These are phyloP conservation scores for Pelvicachromis taeniatus DNA, from an alignment of 2,113 vertebrate genomes.

Conservation along the genomic window DNA sequence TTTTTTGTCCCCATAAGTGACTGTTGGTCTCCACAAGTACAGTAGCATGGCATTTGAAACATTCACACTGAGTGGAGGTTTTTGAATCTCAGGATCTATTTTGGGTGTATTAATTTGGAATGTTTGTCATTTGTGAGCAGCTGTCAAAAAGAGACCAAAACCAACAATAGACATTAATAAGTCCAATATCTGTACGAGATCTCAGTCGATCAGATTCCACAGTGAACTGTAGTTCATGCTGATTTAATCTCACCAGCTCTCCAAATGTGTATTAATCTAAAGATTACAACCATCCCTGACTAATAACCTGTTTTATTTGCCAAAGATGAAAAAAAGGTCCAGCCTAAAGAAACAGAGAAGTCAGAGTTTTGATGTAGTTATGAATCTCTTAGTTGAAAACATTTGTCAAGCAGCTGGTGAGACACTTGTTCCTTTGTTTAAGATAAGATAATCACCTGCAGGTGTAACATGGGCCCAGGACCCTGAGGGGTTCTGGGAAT, in stretches of 20 bases:
- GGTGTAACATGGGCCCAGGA: neutral
- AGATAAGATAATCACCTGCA: neutral
- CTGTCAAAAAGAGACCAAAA: neutral
- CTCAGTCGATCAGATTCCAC: neutral
- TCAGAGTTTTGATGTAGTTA: neutral
- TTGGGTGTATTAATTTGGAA: neutral
- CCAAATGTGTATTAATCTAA: neutral
- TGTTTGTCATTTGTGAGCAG: neutral
- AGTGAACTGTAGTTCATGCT: neutral
- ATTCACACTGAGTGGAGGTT: neutral
- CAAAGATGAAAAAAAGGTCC: neutral
- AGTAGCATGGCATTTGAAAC: neutral
- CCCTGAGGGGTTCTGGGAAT: fast-evolving
- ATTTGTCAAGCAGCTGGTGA: neutral
- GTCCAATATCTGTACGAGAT: neutral
- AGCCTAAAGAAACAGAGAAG: neutral
- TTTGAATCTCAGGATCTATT: neutral
- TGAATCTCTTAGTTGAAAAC: neutral
- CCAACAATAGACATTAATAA: neutral
- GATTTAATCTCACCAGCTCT: neutral
- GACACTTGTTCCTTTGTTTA: neutral
- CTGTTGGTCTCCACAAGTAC: neutral
- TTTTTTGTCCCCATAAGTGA: neutral
- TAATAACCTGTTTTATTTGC: neutral
- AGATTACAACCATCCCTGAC: neutral